A percentile compares a stretch with the other conserved stretches of the same genome.
phyloP scores from a whole-genome alignment of 2,797 vertebrate species.

The Ispidina lecontei region DNA sequence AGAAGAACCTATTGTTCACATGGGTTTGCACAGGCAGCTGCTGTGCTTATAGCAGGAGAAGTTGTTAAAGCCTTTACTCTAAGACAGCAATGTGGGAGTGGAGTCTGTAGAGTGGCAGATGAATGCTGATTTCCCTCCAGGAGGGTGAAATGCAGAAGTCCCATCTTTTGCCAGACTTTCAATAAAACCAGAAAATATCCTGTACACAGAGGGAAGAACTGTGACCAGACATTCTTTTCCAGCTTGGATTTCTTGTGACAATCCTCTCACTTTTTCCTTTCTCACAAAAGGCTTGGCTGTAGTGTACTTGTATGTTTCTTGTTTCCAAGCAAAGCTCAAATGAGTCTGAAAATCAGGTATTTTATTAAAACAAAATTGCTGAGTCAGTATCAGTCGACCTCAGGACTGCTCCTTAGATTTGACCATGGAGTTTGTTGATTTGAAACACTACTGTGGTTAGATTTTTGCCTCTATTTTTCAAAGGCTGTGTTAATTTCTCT shows the following conservation, averaged over 20 bases:
- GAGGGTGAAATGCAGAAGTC: neutral
- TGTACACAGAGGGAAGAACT: neutral
- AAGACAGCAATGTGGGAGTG: neutral
- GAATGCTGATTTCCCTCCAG: neutral
- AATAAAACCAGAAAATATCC: neutral
- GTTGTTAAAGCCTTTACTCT: neutral
- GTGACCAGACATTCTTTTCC: neutral
- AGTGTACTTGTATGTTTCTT: neutral
- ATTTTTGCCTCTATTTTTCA: conserved; percentile 1
- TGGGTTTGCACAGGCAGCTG: conserved; percentile 22
- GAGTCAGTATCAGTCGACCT: neutral
- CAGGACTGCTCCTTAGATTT: neutral
- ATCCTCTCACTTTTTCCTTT: neutral
- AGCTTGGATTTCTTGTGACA: neutral
- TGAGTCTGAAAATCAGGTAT: neutral
- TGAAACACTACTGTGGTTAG: neutral
- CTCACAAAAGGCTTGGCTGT: neutral
- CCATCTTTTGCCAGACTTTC: neutral
- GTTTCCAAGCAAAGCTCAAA: neutral
- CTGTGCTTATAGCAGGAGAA: neutral
- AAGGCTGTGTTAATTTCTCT: conserved; percentile 31
- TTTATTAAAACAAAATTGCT: neutral
- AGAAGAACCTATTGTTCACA: neutral
- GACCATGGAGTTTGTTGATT: neutral
- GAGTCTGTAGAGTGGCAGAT: neutral